phyloP scores from a whole-genome alignment of 2,888 invertebrate genomes.

The Sarcophaga carnaria region DNA sequence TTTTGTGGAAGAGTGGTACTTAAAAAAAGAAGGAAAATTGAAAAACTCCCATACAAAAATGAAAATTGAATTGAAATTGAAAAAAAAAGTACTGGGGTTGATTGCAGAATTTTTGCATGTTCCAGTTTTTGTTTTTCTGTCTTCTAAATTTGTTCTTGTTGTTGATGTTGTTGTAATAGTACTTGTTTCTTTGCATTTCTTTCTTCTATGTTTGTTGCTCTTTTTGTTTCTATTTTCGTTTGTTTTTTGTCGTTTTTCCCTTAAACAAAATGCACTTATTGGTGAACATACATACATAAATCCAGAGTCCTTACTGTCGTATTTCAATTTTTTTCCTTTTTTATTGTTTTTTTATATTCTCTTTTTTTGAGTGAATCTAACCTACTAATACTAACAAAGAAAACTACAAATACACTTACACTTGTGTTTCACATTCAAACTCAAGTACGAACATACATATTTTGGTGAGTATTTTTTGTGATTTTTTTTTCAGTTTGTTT shows the following conservation, averaged over 20 bases:
- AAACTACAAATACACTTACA: too few relatives aligned
- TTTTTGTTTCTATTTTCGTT: too few relatives aligned
- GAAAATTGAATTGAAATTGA: neutral
- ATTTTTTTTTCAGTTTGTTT: neutral
- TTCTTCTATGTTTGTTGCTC: too few relatives aligned
- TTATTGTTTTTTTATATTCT: neutral
- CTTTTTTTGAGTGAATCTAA: constrained; percentile 27
- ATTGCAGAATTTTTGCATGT: constrained; percentile 32
- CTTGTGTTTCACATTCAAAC: constrained; percentile 12
- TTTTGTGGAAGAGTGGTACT: constrained; percentile 15
- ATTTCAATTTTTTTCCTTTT: constrained; percentile 6
- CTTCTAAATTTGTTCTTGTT: neutral
- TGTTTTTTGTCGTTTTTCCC: too few relatives aligned
- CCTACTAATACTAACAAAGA: constrained; percentile 21
- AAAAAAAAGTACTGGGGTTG: constrained; percentile 3
- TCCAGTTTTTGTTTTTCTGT: neutral
- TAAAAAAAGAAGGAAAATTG: neutral
- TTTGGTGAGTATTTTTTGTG: neutral
- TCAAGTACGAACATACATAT: constrained; percentile 10
- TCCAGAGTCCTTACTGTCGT: neutral
- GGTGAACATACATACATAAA: neutral
- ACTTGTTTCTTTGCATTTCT: too few relatives aligned
- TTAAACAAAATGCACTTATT: too few relatives aligned
- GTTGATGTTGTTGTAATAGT: neutral
- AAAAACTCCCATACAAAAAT: neutral